Evolutionary conservation across 2,888 invertebrate species (phyloP).

Genomic region (Monopis laevigella): DNA sequence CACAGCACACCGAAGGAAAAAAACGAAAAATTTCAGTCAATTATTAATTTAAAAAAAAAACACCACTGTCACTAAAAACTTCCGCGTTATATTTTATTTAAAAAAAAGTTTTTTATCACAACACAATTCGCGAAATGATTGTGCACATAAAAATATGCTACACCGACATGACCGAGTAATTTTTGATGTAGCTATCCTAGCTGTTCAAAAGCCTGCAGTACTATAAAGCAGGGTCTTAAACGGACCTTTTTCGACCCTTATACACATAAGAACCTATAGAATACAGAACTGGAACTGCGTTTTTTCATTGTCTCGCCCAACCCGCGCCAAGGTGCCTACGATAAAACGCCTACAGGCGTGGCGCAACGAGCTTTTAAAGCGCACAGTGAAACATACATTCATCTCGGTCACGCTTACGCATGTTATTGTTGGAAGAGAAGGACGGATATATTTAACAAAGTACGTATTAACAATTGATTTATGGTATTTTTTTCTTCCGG

Average conservation of each 20-base stretch:
- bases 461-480: conserved; percentile 23
- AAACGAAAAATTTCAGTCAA: too few species aligned
- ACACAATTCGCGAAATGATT: conserved; percentile 28
- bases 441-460: conserved; percentile 20
- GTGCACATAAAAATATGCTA: conserved; percentile 22
- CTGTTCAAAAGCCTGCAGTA: conserved; percentile 36
- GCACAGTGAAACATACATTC: conserved; percentile 13
- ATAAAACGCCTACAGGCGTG: conserved; percentile 33
- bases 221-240: conserved; percentile 39
- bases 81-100: too few species aligned
- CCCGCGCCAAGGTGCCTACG: conserved; percentile 36
- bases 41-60: too few species aligned
- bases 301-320: conserved; percentile 46
- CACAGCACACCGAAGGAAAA: too few species aligned
- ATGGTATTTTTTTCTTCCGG: conserved; percentile 27
- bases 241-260: conserved; percentile 50
- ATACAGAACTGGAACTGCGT: conserved; percentile 15
- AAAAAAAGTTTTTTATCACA: background rate
- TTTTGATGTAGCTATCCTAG: conserved; percentile 34
- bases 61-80: too few species aligned
- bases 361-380: conserved; percentile 23
- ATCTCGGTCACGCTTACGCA: conserved; percentile 24
- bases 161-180: conserved; percentile 36
- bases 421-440: conserved; percentile 24
- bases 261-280: background rate